Conservation (phyloP, 2,888 invertebrate species). For the Timema cristinae region DNA sequence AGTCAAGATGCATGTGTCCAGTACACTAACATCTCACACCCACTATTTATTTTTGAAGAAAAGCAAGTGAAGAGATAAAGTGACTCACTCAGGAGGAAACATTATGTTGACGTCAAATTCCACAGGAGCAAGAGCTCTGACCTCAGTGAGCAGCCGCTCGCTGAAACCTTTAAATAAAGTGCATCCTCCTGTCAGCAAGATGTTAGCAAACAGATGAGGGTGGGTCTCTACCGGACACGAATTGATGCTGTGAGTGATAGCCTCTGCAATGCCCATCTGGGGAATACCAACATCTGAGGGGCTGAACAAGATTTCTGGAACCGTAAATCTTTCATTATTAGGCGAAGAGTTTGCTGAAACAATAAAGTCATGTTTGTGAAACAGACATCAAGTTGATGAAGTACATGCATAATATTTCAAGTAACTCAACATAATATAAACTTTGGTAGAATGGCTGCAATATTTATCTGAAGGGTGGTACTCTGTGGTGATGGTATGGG, state of each 20-base stretch:
- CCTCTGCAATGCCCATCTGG: constrained; percentile 89
- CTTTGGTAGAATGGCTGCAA: too few species aligned
- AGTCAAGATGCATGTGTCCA: not conserved
- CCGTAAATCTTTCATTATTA: constrained; percentile 91
- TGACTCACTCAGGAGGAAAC: constrained; percentile 60
- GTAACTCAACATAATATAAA: too few species aligned
- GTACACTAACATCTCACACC: not conserved
- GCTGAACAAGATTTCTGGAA: constrained; percentile 91
- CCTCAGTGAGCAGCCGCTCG: constrained; percentile 71
- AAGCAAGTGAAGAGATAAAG: not conserved
- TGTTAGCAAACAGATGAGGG: constrained; percentile 74
- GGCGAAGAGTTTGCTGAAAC: constrained; percentile 71
- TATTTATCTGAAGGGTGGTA: too few species aligned
- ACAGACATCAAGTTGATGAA: too few species aligned
- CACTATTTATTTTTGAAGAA: not conserved
- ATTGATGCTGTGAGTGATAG: constrained; percentile 72
- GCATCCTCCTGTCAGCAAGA: constrained; percentile 80
- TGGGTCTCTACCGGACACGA: constrained; percentile 69
- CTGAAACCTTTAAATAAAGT: constrained; percentile 78
- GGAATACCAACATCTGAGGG: constrained; percentile 93
- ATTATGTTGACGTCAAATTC: constrained; percentile 72
- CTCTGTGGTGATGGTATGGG: too few species aligned
- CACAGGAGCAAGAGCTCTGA: constrained; percentile 72
- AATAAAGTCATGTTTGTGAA: too few species aligned
- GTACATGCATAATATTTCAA: too few species aligned